These are phyloP conservation scores for Hippolais icterina DNA, from an alignment of 2,113 vertebrate genomes.

Conservation along the genomic window DNA sequence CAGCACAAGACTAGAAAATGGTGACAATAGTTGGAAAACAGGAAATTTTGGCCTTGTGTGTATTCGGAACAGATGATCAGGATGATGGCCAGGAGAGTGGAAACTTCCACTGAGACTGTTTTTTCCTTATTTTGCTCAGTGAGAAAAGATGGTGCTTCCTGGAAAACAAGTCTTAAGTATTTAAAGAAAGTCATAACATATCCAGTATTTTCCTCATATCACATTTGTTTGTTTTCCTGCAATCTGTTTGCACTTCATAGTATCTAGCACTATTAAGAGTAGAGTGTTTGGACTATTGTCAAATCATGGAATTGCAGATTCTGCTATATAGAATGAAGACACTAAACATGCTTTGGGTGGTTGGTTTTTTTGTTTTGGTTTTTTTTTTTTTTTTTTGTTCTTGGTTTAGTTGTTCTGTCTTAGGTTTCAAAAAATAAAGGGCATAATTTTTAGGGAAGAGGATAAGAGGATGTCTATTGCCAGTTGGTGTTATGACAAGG, in stretches of 20 bases:
- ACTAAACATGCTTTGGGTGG: background rate
- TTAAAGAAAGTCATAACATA: slow-evolving; percentile 59
- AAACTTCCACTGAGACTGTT: slow-evolving; percentile 93
- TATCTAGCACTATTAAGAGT: background rate
- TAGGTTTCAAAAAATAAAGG: background rate
- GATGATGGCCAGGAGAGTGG: slow-evolving; percentile 94
- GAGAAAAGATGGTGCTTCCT: slow-evolving; percentile 84
- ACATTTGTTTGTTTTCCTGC: slow-evolving; percentile 52
- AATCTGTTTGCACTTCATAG: background rate
- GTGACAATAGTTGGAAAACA: slow-evolving; percentile 97
- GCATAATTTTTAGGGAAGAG: background rate
- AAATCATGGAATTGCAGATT: background rate
- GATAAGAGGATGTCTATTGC: background rate
- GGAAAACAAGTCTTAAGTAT: slow-evolving; percentile 80
- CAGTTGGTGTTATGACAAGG: background rate
- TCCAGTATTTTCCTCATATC: slow-evolving; percentile 36
- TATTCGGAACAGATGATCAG: slow-evolving; percentile 94
- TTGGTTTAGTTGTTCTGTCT: background rate
- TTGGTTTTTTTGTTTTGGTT: background rate
- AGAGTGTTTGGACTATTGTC: background rate
- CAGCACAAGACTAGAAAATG: slow-evolving; percentile 79
- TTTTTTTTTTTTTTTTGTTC: background rate
- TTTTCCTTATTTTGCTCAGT: slow-evolving; percentile 82
- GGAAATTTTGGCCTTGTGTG: slow-evolving; percentile 94
- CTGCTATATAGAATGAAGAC: background rate